Evolutionary conservation across 37 sponge, comb jelly and placozoan species (phyloP).

Genomic region (Halisarca cf. caerulea): DNA sequence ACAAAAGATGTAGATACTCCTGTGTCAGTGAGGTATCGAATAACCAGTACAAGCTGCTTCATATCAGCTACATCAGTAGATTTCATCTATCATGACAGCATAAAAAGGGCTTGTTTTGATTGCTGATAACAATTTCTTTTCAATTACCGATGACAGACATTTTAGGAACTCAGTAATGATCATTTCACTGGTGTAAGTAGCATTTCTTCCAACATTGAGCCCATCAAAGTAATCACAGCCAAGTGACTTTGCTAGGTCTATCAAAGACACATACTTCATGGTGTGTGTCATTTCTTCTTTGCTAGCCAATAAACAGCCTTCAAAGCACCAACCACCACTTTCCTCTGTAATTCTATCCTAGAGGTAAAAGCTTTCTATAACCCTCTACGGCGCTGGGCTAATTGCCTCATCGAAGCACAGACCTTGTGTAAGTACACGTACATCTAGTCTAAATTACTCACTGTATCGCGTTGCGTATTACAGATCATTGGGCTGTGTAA

Average conservation of each 20-base stretch:
- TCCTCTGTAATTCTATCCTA: not conserved
- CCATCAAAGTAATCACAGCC: not conserved
- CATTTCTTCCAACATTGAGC: not conserved
- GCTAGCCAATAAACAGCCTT: not conserved
- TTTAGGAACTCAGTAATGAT: not conserved
- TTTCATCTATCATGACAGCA: not conserved
- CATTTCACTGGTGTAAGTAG: not conserved
- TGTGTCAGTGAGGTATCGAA: conserved; percentile 4
- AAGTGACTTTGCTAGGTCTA: not conserved
- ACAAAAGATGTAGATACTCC: conserved; percentile 14
- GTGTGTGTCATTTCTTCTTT: not conserved
- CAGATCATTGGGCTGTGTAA: too few species aligned
- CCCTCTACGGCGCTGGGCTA: not conserved
- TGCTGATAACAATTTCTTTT: not conserved
- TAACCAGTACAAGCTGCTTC: not conserved
- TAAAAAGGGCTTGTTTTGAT: not conserved
- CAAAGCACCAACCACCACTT: not conserved
- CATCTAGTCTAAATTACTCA: too few species aligned
- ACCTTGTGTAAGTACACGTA: too few species aligned
- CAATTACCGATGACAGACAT: not conserved
- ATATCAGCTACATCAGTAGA: not conserved
- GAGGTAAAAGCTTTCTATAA: not conserved
- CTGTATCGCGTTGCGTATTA: too few species aligned
- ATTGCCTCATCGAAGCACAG: not conserved
- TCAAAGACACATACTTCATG: not conserved